A percentile compares a stretch with the other conserved stretches of the same genome.
Evolutionary conservation across 2,797 vertebrate genomes (phyloP).

Genomic region (Peromyscus eremicus): DNA sequence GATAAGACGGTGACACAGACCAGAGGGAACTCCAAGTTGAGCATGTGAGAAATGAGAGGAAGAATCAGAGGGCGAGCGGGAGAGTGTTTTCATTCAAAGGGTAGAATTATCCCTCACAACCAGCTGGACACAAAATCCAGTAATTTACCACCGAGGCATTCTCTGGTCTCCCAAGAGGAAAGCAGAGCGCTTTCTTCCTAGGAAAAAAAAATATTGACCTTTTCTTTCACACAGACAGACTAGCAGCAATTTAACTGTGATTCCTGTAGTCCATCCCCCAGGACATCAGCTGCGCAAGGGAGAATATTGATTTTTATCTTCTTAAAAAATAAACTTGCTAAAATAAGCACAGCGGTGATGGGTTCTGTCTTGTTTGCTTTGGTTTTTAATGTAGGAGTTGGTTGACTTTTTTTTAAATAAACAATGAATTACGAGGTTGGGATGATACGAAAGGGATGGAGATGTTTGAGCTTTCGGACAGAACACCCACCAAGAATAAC

Average conservation of each 20-base stretch:
- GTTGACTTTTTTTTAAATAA: not conserved
- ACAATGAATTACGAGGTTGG: not conserved
- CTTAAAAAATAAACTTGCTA: conserved; percentile 79
- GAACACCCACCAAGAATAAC: conserved; percentile 48
- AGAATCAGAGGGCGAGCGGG: not conserved
- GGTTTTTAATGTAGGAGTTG: conserved; percentile 49
- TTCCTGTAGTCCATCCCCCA: conserved; percentile 69
- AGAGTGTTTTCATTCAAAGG: not conserved
- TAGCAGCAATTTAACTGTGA: conserved; percentile 82
- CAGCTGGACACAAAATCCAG: conserved; percentile 61
- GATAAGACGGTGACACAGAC: not conserved
- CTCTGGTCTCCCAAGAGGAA: conserved; percentile 65
- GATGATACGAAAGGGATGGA: not conserved
- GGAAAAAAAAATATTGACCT: conserved; percentile 75
- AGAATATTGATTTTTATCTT: conserved; percentile 82
- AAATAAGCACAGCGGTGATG: conserved; percentile 70
- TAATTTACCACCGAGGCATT: conserved; percentile 49
- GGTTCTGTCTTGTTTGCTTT: not conserved
- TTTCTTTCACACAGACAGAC: conserved; percentile 72
- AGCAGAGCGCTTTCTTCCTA: conserved; percentile 62
- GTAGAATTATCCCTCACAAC: not conserved
- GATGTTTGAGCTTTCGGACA: not conserved
- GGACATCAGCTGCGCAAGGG: conserved; percentile 58
- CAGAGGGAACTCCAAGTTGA: not conserved
- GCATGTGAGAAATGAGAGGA: not conserved